These are phyloP conservation scores for Sebastes fasciatus DNA, from an alignment of 2,113 vertebrate genomes.

Conservation along the genomic window DNA sequence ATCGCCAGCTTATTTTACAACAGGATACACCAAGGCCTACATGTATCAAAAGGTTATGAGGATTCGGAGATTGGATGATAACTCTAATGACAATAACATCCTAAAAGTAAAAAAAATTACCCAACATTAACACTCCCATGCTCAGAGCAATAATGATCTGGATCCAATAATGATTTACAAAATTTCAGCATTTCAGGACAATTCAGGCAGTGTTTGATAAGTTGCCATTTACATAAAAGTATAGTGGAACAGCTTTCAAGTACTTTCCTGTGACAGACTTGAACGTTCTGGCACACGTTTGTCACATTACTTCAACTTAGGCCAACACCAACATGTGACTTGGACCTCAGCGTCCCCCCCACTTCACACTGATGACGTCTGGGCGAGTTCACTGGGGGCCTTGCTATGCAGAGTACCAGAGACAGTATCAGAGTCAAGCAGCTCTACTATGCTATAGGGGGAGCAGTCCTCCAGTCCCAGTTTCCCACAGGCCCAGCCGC, in stretches of 20 bases:
- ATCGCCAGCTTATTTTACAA: background rate
- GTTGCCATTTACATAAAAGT: conserved; percentile 27
- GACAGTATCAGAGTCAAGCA: conserved; percentile 94
- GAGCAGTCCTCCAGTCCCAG: conserved; percentile 97
- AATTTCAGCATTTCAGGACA: conserved; percentile 23
- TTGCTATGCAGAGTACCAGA: conserved; percentile 92
- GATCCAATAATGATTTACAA: conserved; percentile 17
- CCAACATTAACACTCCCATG: conserved; percentile 2
- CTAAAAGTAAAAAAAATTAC: conserved; percentile 11
- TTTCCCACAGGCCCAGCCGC: conserved; percentile 97
- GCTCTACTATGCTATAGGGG: conserved; percentile 96
- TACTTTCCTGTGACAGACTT: background rate
- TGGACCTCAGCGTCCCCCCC: conserved; percentile 43
- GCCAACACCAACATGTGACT: conserved; percentile 1
- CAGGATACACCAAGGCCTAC: background rate
- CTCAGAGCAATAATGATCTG: conserved; percentile 8
- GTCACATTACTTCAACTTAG: background rate
- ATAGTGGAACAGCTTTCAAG: conserved; percentile 24
- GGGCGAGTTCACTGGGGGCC: conserved; percentile 86
- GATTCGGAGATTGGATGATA: conserved; percentile 2
- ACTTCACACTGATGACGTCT: conserved; percentile 91
- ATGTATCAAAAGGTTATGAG: conserved; percentile 23
- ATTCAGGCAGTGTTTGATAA: conserved; percentile 60
- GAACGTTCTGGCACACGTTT: background rate
- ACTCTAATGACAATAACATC: background rate